A percentile compares a stretch with the other conserved stretches of the same genome.
These are phyloP conservation scores for Eucriotettix oculatus DNA, from an alignment of 2,888 invertebrate genomes.

Conservation along the genomic window DNA sequence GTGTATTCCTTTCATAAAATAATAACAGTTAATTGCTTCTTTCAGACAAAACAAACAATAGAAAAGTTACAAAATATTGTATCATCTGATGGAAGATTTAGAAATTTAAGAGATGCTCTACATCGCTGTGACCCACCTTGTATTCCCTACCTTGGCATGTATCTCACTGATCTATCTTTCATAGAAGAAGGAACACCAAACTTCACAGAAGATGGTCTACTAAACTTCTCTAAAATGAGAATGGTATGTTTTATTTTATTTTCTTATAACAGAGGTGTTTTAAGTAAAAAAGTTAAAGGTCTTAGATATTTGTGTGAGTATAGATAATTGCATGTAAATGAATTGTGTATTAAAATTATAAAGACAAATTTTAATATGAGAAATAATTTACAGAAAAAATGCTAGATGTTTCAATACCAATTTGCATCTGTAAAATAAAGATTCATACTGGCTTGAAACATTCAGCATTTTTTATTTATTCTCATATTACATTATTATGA, in stretches of 20 bases:
- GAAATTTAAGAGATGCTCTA: slow-evolving; percentile 69
- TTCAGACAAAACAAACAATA: slow-evolving; percentile 71
- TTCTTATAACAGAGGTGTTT: too few species aligned
- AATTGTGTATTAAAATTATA: too few species aligned
- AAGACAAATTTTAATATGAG: too few species aligned
- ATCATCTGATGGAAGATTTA: slow-evolving; percentile 75
- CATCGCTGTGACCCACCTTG: slow-evolving; percentile 82
- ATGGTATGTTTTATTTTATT: slow-evolving; percentile 44
- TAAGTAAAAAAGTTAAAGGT: too few species aligned
- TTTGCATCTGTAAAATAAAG: too few species aligned
- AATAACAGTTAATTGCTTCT: slow-evolving; percentile 14
- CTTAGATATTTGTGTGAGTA: too few species aligned
- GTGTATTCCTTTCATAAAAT: background rate
- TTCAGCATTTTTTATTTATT: too few species aligned
- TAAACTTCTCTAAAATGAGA: slow-evolving; percentile 89
- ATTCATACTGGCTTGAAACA: too few species aligned
- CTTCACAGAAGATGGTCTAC: slow-evolving; percentile 70
- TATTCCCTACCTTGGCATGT: slow-evolving; percentile 76
- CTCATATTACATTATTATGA: too few species aligned
- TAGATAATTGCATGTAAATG: too few species aligned
- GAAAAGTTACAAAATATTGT: slow-evolving; percentile 74
- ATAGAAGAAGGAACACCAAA: slow-evolving; percentile 88
- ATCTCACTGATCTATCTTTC: slow-evolving; percentile 77
- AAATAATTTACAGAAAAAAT: too few species aligned
- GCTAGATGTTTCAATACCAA: too few species aligned